Conservation (phyloP, 2,797 vertebrate species). For the Megaceryle alcyon region DNA sequence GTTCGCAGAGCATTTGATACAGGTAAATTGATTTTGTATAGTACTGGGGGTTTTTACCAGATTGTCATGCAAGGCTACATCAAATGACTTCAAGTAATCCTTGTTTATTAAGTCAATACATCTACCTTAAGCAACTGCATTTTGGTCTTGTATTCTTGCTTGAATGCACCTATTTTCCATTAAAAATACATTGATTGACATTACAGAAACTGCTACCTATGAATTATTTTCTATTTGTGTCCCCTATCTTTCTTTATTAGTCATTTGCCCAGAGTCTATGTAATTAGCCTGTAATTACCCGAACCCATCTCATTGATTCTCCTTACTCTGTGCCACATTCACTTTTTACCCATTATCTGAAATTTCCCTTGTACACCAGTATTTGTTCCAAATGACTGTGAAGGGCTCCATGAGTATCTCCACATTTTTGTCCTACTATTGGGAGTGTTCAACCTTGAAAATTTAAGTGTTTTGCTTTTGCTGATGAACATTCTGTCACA, state of each 20-base stretch:
- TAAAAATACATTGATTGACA: neutral
- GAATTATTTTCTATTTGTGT: constrained; percentile 5
- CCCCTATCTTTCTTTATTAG: neutral
- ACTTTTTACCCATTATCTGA: neutral
- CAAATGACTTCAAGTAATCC: constrained; percentile 15
- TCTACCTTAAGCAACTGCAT: neutral
- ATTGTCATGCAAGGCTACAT: constrained; percentile 6
- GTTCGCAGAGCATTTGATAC: constrained; percentile 8
- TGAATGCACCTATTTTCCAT: neutral
- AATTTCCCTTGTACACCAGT: neutral
- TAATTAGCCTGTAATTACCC: neutral
- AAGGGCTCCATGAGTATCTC: neutral
- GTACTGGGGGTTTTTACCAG: neutral
- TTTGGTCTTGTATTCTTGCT: neutral
- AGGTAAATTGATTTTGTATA: constrained; percentile 44
- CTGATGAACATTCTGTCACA: neutral
- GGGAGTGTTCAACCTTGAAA: neutral
- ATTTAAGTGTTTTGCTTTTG: constrained; percentile 37
- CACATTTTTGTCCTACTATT: neutral
- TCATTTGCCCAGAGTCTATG: neutral
- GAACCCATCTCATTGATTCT: neutral
- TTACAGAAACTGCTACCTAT: neutral
- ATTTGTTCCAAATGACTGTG: neutral
- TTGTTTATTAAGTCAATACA: neutral
- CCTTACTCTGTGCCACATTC: neutral